Conservation (phyloP, 2,888 invertebrate species). For the Agelastica alni region DNA sequence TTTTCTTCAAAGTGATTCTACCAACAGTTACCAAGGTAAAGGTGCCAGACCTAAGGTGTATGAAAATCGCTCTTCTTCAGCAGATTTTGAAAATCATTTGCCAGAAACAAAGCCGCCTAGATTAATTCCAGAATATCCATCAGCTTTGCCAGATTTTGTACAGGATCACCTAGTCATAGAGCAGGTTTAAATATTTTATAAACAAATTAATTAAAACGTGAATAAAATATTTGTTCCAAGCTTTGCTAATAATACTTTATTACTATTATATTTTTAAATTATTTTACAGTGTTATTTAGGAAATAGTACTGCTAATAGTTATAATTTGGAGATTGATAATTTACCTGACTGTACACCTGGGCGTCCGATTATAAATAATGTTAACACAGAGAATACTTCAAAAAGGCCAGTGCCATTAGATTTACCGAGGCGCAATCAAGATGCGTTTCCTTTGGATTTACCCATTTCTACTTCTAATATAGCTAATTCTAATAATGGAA, state of each 20-base stretch:
- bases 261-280: too few species aligned
- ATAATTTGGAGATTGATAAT: slow-evolving; percentile 51
- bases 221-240: background rate
- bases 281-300: slow-evolving; percentile 53
- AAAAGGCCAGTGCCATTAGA: slow-evolving; percentile 47
- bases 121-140: slow-evolving; percentile 61
- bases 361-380: slow-evolving; percentile 31
- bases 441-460: slow-evolving; percentile 54
- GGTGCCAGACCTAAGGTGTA: slow-evolving; percentile 81
- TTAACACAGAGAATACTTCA: slow-evolving; percentile 5
- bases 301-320: slow-evolving; percentile 57
- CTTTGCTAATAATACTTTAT: too few species aligned
- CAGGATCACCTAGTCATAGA: slow-evolving; percentile 86
- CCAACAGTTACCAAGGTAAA: slow-evolving; percentile 68
- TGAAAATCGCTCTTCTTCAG: slow-evolving; percentile 51
- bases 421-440: slow-evolving; percentile 49
- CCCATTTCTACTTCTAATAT: slow-evolving; percentile 43
- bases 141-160: slow-evolving; percentile 83
- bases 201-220: slow-evolving; percentile 44
- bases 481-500: slow-evolving; percentile 34
- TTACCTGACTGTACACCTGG: slow-evolving; percentile 33
- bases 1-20: slow-evolving; percentile 68
- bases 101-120: slow-evolving; percentile 48
- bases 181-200: slow-evolving; percentile 61
- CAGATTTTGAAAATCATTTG: slow-evolving; percentile 50